Evolutionary conservation across 2,888 invertebrate genomes (phyloP).

Genomic region (Embidobia sp.): DNA sequence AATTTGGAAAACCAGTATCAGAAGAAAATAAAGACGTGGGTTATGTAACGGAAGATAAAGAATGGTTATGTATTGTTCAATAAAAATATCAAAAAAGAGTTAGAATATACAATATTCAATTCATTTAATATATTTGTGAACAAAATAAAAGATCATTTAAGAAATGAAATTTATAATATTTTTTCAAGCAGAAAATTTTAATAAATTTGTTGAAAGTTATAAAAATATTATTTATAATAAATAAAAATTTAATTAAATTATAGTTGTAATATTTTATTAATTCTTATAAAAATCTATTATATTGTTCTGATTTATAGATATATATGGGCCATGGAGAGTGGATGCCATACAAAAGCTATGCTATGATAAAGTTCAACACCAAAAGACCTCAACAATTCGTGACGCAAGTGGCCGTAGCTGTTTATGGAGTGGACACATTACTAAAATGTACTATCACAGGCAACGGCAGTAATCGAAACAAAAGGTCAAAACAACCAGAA

Average conservation of each 20-base stretch:
- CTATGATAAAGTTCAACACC: constrained; percentile 49
- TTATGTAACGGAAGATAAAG: constrained; percentile 48
- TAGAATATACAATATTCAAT: no score
- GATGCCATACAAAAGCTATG: constrained; percentile 57
- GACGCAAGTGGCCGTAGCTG: constrained; percentile 45
- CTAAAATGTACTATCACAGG: constrained; percentile 54
- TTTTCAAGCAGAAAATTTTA: no score
- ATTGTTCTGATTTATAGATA: constrained; percentile 29
- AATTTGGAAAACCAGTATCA: no score
- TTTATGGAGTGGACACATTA: constrained; percentile 52
- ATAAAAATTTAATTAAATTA: constrained; percentile 6
- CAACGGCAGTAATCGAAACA: constrained; percentile 51
- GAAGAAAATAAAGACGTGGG: no score
- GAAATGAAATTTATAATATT: no score
- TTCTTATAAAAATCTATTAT: no score
- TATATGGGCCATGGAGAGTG: constrained; percentile 58
- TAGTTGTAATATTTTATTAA: no score
- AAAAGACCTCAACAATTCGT: constrained; percentile 54
- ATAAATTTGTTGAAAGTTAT: no score
- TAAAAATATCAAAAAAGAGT: no score
- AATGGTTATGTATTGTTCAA: constrained; percentile 35
- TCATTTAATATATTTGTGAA: no score
- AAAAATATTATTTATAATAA: no score
- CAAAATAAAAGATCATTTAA: no score
- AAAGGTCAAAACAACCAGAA: constrained; percentile 45